A percentile compares a stretch with the other conserved stretches of the same genome.
phyloP scores from a whole-genome alignment of 1,140 invertebrate genomes.

The Mactra quadrangularis region DNA sequence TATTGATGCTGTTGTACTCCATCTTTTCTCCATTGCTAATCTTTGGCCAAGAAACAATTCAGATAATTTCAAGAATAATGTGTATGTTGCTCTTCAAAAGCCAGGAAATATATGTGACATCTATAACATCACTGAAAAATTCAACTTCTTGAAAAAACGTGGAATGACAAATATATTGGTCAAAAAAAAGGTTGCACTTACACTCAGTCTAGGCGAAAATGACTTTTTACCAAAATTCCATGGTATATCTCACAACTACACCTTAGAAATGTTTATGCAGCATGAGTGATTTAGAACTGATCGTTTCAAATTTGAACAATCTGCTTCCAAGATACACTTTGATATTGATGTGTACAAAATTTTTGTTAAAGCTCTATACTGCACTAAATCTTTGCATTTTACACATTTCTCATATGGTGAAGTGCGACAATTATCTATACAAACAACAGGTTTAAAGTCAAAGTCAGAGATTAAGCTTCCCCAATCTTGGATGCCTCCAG shows the following conservation, averaged over 20 bases:
- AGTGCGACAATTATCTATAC: neutral
- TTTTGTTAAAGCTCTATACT: neutral
- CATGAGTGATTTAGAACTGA: neutral
- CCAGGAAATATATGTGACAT: slow-evolving; percentile 3
- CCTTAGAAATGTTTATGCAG: neutral
- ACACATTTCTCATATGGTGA: neutral
- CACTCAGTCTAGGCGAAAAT: neutral
- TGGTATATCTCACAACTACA: neutral
- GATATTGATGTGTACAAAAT: slow-evolving; percentile 5
- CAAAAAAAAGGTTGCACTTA: neutral
- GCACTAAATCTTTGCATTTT: neutral
- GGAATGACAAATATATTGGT: neutral
- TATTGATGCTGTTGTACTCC: slow-evolving; percentile 49
- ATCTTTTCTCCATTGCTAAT: slow-evolving; percentile 44
- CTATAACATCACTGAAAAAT: neutral
- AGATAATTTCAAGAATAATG: neutral
- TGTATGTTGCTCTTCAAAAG: neutral
- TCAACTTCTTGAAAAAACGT: too few species aligned
- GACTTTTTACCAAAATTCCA: slow-evolving; percentile 8
- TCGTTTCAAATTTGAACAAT: neutral
- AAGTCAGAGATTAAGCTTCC: too few species aligned
- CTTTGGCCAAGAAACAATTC: slow-evolving; percentile 37
- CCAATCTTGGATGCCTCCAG: slow-evolving; percentile 33
- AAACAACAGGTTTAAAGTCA: too few species aligned
- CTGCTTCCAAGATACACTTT: neutral